phyloP scores from a whole-genome alignment of 1,140 invertebrate species.

The Cyrtorhinus lividipennis region DNA sequence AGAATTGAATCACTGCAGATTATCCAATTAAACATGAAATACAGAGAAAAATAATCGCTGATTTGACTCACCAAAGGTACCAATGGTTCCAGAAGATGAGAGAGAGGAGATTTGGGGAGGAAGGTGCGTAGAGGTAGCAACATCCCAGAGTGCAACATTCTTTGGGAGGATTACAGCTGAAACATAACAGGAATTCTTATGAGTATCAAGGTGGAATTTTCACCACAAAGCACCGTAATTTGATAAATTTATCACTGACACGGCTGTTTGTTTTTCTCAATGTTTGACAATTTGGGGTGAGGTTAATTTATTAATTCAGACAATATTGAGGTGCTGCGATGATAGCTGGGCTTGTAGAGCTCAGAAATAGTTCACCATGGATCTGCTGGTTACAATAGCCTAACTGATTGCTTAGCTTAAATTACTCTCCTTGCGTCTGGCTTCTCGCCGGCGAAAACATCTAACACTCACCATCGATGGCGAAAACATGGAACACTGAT shows the following conservation, averaged over 20 bases:
- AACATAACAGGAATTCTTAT: conserved; percentile 15
- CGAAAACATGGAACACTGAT: no score
- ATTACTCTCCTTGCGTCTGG: no score
- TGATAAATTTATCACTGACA: background rate
- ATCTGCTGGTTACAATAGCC: no score
- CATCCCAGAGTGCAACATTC: conserved; percentile 57
- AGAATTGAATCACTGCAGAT: no score
- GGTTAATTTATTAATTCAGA: background rate
- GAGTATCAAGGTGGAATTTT: background rate
- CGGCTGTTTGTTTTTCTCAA: background rate
- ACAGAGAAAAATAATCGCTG: no score
- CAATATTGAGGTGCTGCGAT: background rate
- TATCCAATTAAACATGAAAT: no score
- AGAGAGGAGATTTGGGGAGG: conserved; percentile 22
- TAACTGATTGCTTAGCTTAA: no score
- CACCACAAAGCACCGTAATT: background rate
- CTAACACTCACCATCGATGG: no score
- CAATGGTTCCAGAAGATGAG: conserved; percentile 25
- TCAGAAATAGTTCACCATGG: no score
- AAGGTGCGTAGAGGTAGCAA: conserved; percentile 39
- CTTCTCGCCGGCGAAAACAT: no score
- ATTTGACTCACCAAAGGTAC: conserved; percentile 26
- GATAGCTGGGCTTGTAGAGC: no score
- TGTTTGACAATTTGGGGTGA: background rate
- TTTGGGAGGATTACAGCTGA: conserved; percentile 45